These are phyloP conservation scores for Hypotaenidia philippensis DNA, from an alignment of 2,797 vertebrate species.

Conservation along the genomic window DNA sequence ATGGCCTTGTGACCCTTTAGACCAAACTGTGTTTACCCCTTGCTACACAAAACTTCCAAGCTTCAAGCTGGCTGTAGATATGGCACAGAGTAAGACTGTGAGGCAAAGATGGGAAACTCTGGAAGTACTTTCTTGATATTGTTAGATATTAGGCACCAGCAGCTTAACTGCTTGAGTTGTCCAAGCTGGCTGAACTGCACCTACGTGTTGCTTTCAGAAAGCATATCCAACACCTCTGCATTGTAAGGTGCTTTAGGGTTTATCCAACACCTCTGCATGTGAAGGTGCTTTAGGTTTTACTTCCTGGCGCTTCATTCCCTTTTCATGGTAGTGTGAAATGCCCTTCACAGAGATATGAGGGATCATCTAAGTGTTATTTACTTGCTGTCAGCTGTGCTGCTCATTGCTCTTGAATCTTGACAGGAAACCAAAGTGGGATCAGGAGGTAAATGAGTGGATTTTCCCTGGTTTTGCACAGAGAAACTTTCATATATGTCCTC, in stretches of 20 bases:
- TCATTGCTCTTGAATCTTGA: background rate
- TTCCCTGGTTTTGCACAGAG: background rate
- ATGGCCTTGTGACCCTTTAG: background rate
- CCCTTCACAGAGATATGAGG: background rate
- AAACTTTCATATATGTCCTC: background rate
- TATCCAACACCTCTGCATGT: background rate
- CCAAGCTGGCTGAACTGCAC: background rate
- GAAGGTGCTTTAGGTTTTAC: background rate
- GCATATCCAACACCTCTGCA: background rate
- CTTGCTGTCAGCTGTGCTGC: background rate
- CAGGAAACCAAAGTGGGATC: background rate
- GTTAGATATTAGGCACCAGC: background rate
- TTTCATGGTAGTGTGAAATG: background rate
- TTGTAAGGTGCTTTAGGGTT: background rate
- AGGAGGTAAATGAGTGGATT: background rate
- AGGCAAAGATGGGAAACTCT: background rate
- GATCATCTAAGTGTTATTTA: background rate
- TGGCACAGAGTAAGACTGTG: background rate
- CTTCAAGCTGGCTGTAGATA: background rate
- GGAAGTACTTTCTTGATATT: background rate
- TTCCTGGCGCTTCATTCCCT: background rate
- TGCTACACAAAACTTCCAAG: background rate
- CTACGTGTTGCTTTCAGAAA: background rate
- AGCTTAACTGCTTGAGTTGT: background rate
- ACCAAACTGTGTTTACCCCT: background rate